Conservation (phyloP, 2,888 invertebrate species). For the Mimumesa dahlbomi region DNA sequence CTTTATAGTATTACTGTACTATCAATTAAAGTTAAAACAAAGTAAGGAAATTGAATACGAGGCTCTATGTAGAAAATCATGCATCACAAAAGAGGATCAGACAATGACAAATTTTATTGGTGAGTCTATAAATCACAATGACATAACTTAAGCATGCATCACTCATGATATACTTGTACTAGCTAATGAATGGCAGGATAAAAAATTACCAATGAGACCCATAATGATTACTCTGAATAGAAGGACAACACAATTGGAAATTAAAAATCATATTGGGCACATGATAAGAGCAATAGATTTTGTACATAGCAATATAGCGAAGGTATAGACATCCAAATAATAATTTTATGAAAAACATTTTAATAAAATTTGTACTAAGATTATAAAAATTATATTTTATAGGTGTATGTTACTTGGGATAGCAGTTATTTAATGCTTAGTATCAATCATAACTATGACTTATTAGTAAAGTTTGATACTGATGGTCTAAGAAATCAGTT, state of each 20-base stretch:
- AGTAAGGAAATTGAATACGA: constrained; percentile 26
- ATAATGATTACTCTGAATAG: constrained; percentile 78
- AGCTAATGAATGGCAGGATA: constrained; percentile 80
- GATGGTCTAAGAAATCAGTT: constrained; percentile 78
- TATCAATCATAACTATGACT: constrained; percentile 81
- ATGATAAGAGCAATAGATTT: constrained; percentile 80
- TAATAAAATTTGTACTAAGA: constrained; percentile 4
- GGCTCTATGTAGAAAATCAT: constrained; percentile 23
- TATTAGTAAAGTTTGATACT: constrained; percentile 81
- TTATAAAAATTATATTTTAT: no score
- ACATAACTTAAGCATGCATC: neutral
- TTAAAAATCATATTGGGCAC: constrained; percentile 77
- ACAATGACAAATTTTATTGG: constrained; percentile 37
- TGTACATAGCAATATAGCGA: constrained; percentile 47
- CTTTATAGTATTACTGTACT: constrained; percentile 35
- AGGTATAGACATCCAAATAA: constrained; percentile 20
- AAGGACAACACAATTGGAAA: constrained; percentile 75
- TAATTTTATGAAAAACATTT: neutral
- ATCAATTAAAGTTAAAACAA: constrained; percentile 29
- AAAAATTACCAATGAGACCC: constrained; percentile 71
- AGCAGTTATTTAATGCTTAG: constrained; percentile 78
- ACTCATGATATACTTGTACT: constrained; percentile 14
- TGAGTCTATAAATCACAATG: constrained; percentile 9
- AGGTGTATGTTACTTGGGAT: constrained; percentile 77
- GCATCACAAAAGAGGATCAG: constrained; percentile 7